phyloP scores from a whole-genome alignment of 2,888 invertebrate genomes.

The Cinara cedri region DNA sequence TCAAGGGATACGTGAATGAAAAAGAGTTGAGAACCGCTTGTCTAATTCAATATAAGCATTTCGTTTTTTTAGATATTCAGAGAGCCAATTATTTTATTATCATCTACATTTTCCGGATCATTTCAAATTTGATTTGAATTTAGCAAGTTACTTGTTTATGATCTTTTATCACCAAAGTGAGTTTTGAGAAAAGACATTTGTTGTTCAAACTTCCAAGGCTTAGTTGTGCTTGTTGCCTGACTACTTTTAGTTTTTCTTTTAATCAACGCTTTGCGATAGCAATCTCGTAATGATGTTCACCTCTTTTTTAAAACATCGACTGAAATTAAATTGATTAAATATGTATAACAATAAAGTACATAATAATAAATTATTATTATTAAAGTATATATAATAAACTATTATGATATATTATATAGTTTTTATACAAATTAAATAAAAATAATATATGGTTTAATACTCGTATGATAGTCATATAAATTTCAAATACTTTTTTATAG shows the following conservation, averaged over 20 bases:
- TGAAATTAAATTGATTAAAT: neutral
- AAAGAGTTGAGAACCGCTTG: too few species aligned
- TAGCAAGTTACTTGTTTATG: slow-evolving; percentile 2
- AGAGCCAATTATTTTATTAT: neutral
- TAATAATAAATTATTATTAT: too few species aligned
- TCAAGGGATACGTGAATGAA: too few species aligned
- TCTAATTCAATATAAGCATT: too few species aligned
- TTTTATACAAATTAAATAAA: too few species aligned
- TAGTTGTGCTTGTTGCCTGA: slow-evolving; percentile 8
- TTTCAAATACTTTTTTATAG: too few species aligned
- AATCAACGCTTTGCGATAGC: neutral
- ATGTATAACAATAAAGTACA: too few species aligned
- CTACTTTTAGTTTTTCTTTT: slow-evolving; percentile 9
- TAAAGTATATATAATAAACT: too few species aligned
- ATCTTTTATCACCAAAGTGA: slow-evolving; percentile 1
- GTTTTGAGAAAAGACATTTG: neutral
- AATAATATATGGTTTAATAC: too few species aligned
- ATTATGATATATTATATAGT: too few species aligned
- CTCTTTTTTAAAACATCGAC: neutral
- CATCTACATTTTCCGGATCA: neutral
- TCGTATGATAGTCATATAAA: too few species aligned
- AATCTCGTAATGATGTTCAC: slow-evolving; percentile 10
- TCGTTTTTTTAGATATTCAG: too few species aligned
- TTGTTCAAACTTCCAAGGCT: neutral
- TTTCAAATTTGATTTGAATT: neutral